Evolutionary conservation across 2,113 vertebrate genomes (phyloP).

Genomic region (Takifugu bimaculatus): DNA sequence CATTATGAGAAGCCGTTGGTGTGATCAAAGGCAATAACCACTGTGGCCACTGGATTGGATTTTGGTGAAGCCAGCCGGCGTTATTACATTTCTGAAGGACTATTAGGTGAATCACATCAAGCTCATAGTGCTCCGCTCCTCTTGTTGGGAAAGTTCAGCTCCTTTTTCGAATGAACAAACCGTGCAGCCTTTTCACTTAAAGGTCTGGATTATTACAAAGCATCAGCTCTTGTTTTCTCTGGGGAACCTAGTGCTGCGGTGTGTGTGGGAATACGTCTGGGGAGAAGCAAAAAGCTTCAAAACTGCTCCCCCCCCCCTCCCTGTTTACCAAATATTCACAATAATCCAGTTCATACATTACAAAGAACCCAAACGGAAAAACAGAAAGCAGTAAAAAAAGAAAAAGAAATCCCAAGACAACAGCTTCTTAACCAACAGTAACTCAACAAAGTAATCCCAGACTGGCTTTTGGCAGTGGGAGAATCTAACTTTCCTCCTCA

Average conservation of each 20-base stretch:
- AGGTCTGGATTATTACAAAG: slow-evolving; percentile 10
- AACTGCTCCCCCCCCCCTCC: too few species aligned
- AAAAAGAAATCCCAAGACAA: neutral
- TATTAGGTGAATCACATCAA: slow-evolving; percentile 20
- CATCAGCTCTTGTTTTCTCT: neutral
- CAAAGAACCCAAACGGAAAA: slow-evolving; percentile 1
- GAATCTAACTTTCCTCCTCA: slow-evolving; percentile 23
- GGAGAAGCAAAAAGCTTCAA: too few species aligned
- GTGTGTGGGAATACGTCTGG: too few species aligned
- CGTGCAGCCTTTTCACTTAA: neutral
- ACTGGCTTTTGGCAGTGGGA: slow-evolving; percentile 10
- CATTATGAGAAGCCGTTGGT: slow-evolving; percentile 16
- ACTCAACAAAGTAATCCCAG: slow-evolving; percentile 2
- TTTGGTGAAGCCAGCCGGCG: slow-evolving; percentile 13
- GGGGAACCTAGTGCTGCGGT: too few species aligned
- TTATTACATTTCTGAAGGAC: slow-evolving; percentile 24
- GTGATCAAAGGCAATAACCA: slow-evolving; percentile 3
- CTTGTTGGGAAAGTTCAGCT: neutral
- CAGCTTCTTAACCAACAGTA: too few species aligned
- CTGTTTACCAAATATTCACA: too few species aligned
- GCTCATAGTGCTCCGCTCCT: slow-evolving; percentile 19
- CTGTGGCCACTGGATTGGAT: slow-evolving; percentile 11
- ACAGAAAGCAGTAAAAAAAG: slow-evolving; percentile 4
- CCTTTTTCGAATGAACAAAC: slow-evolving; percentile 3
- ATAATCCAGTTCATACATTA: neutral